phyloP scores from a whole-genome alignment of 2,888 invertebrate species.

The Drosophila lutescens region DNA sequence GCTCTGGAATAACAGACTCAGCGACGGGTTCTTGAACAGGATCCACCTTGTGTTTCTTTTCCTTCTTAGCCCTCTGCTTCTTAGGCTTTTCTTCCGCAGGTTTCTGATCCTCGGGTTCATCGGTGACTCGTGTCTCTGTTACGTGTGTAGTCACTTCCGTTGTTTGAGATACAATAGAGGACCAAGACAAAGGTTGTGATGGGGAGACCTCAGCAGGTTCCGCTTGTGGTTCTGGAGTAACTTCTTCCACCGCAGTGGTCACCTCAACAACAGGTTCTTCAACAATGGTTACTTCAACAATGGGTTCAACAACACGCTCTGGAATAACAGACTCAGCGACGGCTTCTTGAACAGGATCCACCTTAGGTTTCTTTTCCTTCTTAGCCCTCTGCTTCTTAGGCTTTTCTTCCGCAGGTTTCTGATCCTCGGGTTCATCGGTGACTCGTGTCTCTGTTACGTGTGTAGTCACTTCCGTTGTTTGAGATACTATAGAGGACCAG shows the following conservation, averaged over 20 bases:
- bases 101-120: neutral
- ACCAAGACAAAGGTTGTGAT: slow-evolving; percentile 2
- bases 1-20: neutral
- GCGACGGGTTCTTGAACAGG: neutral
- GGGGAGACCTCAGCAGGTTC: neutral
- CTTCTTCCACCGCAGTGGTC: neutral
- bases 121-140: neutral
- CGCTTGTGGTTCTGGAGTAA: neutral
- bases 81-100: slow-evolving; percentile 5
- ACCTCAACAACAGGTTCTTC: neutral
- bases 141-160: slow-evolving; percentile 7
- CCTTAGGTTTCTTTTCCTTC: slow-evolving; percentile 30
- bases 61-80: slow-evolving; percentile 12
- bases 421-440: neutral
- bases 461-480: slow-evolving; percentile 7
- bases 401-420: slow-evolving; percentile 21
- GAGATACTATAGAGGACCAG: neutral
- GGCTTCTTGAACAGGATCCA: neutral
- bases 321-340: neutral
- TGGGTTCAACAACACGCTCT: neutral
- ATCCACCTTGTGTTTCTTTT: slow-evolving; percentile 5
- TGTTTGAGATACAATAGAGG: neutral
- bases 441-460: neutral
- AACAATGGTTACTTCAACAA: slow-evolving; percentile 3
- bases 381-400: slow-evolving; percentile 33